Conservation (phyloP, 2,797 vertebrate genomes). For the Monodelphis domestica region DNA sequence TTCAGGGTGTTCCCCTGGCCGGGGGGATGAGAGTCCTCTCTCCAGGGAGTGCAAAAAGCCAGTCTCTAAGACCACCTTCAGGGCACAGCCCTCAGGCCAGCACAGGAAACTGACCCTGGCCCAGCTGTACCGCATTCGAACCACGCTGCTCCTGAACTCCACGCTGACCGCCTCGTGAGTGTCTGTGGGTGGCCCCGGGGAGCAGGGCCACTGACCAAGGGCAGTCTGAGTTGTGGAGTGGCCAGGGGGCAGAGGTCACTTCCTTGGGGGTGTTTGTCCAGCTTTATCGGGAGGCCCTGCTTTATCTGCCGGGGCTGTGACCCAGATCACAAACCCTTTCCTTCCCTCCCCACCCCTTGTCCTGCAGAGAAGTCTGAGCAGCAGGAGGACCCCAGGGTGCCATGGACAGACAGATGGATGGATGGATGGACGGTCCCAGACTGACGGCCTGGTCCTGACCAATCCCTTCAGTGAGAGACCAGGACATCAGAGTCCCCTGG, state of each 20-base stretch:
- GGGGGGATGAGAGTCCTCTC: neutral
- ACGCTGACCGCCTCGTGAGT: conserved; percentile 98
- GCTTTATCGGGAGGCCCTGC: neutral
- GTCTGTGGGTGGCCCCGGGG: neutral
- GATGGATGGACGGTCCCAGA: neutral
- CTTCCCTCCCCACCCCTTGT: neutral
- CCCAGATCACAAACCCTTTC: neutral
- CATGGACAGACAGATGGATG: conserved; percentile 16
- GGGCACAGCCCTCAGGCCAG: conserved; percentile 80
- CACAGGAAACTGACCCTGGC: conserved; percentile 89
- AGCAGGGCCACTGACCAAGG: accelerated
- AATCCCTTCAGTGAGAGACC: neutral
- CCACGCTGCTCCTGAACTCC: conserved; percentile 96
- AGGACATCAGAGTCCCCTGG: neutral
- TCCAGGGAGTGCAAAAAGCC: conserved; percentile 36
- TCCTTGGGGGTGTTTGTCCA: no score
- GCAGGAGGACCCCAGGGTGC: conserved; percentile 50
- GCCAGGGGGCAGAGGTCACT: neutral
- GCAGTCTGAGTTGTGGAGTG: no score
- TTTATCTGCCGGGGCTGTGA: neutral
- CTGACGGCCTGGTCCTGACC: neutral
- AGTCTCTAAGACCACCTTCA: conserved; percentile 63
- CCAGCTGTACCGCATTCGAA: conserved; percentile 94
- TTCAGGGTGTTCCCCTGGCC: neutral
- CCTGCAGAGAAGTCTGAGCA: conserved; percentile 77